phyloP scores from a whole-genome alignment of 2,888 invertebrate genomes.

The Drosophila mimica region DNA sequence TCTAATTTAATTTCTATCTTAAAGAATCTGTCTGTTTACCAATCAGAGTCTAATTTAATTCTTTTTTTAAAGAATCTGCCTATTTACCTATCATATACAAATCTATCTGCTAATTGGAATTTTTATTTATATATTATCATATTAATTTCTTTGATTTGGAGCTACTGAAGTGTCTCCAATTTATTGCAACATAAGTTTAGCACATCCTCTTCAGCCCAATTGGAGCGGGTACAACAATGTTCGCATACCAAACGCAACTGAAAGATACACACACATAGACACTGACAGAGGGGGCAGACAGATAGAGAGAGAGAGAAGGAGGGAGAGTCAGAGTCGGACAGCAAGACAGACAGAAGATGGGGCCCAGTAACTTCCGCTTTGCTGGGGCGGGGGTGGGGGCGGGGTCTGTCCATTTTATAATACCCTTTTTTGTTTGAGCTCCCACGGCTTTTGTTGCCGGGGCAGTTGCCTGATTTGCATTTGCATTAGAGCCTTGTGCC shows the following conservation, averaged over 20 bases:
- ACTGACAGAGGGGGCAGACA: slow-evolving; percentile 30
- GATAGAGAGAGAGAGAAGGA: not conserved
- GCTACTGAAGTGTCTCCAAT: not conserved
- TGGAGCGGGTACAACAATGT: slow-evolving; percentile 37
- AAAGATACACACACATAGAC: slow-evolving; percentile 14
- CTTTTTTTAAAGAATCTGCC: not conserved
- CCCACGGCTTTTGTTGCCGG: slow-evolving; percentile 59
- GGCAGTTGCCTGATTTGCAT: slow-evolving; percentile 64
- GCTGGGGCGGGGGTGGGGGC: too few relatives aligned
- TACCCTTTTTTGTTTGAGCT: slow-evolving; percentile 66
- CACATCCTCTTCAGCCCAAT: not conserved
- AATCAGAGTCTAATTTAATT: too few relatives aligned
- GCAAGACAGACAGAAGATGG: slow-evolving; percentile 46
- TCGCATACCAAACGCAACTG: slow-evolving; percentile 11
- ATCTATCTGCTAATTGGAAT: not conserved
- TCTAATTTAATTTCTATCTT: not conserved
- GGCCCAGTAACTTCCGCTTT: slow-evolving; percentile 55
- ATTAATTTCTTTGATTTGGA: not conserved
- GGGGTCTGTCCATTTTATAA: slow-evolving; percentile 64
- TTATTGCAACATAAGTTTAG: not conserved
- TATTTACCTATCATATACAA: fast-evolving
- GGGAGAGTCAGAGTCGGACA: not conserved
- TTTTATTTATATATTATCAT: not conserved
- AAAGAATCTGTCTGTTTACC: not conserved
- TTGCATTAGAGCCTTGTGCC: slow-evolving; percentile 49